Evolutionary conservation across 2,888 invertebrate species (phyloP), one percentile per base, ranked within the genome.

Genomic region (Folsomia candida): DNA sequence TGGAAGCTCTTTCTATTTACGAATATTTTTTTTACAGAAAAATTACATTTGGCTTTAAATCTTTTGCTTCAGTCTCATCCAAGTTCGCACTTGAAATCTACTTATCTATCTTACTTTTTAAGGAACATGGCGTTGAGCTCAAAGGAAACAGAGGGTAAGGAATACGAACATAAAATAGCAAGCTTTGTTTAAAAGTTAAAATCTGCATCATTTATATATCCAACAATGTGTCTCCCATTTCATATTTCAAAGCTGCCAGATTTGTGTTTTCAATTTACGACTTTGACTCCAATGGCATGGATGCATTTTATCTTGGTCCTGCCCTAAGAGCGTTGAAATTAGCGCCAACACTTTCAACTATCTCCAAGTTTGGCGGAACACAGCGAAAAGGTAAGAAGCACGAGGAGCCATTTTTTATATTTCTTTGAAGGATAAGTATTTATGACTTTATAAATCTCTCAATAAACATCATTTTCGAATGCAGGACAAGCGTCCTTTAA

Each of bases 231-330:
- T n/a, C n/a, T n/a, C n/a, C n/a, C n/a, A n/a, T n/a, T n/a, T n/a
- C n/a, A n/a, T 61, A 14, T 28, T 27, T 29, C 82, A 51, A 83
- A 93, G 93, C 89, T 87, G 91, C 91, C 81, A 89, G 90, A 87
- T 93, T 94, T 86, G 92, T 93, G 84, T 95, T 94, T 88, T 91
- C 91, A 84, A 93, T 97, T 86, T 96, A 93, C 87, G 96, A 96
- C 84, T 89, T 90, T 83, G 92, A 92, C 79, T 92, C 96, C 81
- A 88, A 87, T 83, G 93, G 93, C 83, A 90, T 97, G 82, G 98
- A 98, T 84, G 93, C 92, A 83, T 88, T 88, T 86, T 91, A 95
- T 86, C 88, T 98, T 81, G 97, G 97, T 80, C 94, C 96, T 85
- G 90, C 94, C 83, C 89, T 97, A 83, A 90, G 97, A 81, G 94